These are phyloP conservation scores for Macaca nemestrina DNA, from an alignment of 2,113 vertebrate species.

Conservation along the genomic window DNA sequence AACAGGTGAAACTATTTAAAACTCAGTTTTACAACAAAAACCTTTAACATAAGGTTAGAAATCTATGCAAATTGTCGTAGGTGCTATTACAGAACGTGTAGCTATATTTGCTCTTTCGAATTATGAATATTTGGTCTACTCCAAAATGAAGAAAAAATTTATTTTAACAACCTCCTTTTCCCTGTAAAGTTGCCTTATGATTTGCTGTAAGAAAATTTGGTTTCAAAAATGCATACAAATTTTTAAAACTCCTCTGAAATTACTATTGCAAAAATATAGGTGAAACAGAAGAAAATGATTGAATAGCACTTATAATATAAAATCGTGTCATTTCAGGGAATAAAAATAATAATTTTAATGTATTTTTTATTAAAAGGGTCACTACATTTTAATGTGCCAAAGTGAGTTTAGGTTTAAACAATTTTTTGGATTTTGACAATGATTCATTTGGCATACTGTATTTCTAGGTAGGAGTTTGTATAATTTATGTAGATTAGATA, in stretches of 20 bases:
- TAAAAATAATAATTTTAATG: not conserved
- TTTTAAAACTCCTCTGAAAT: not conserved
- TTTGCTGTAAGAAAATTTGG: not conserved
- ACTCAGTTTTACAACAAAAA: not conserved
- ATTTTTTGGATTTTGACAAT: not conserved
- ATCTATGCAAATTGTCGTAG: not conserved
- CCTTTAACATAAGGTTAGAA: not conserved
- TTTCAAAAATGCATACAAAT: not conserved
- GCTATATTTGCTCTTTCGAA: slow-evolving; percentile 5
- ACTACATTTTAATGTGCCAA: not conserved
- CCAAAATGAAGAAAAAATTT: not conserved
- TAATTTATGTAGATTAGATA: not conserved
- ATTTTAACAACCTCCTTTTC: not conserved
- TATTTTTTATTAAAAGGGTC: not conserved
- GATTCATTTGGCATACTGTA: not conserved
- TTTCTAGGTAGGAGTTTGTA: not conserved
- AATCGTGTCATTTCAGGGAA: not conserved
- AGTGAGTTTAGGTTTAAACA: not conserved
- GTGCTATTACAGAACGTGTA: not conserved
- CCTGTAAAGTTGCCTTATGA: not conserved
- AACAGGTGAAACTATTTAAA: slow-evolving; percentile 21
- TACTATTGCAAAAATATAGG: not conserved
- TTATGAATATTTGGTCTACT: not conserved
- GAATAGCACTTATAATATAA: not conserved
- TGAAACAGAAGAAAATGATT: not conserved